Evolutionary conservation across 1,140 invertebrate genomes (phyloP).

Genomic region (Coboldia fuscipes): DNA sequence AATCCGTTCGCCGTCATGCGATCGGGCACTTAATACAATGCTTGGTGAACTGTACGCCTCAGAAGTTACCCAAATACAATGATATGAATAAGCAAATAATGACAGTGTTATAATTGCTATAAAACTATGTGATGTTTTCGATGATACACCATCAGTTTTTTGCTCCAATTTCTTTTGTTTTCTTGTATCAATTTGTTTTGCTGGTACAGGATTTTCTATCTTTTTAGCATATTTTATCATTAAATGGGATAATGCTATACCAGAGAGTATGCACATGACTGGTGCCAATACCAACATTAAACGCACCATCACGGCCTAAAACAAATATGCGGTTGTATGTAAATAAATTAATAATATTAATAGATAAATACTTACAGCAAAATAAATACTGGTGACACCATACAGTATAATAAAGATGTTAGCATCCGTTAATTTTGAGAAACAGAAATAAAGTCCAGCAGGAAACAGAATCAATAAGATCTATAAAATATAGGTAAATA

Average conservation of each 20-base stretch:
- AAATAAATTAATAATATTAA: slow-evolving; percentile 1
- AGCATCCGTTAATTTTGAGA: slow-evolving; percentile 78
- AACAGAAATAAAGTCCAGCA: slow-evolving; percentile 89
- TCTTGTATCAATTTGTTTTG: slow-evolving; percentile 15
- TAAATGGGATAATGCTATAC: slow-evolving; percentile 79
- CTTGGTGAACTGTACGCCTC: slow-evolving; percentile 95
- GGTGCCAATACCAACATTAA: slow-evolving; percentile 93
- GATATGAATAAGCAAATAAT: slow-evolving; percentile 80
- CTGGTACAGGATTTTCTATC: slow-evolving; percentile 30
- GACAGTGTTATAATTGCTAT: slow-evolving; percentile 65
- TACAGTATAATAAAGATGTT: slow-evolving; percentile 97
- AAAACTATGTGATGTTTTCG: slow-evolving; percentile 73
- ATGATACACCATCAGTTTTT: slow-evolving; percentile 67
- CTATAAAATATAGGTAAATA: slow-evolving; percentile 9
- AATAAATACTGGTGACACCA: slow-evolving; percentile 93
- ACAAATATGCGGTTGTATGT: slow-evolving; percentile 7
- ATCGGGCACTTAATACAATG: slow-evolving; percentile 87
- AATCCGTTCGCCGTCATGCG: slow-evolving; percentile 60
- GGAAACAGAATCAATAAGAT: slow-evolving; percentile 90
- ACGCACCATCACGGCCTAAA: slow-evolving; percentile 91
- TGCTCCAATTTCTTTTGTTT: slow-evolving; percentile 45
- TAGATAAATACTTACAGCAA: slow-evolving; percentile 53
- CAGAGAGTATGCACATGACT: slow-evolving; percentile 92
- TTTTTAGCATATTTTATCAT: slow-evolving; percentile 83
- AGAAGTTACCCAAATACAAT: slow-evolving; percentile 99